Evolutionary conservation across 2,888 invertebrate species (phyloP).

Genomic region (Melanotus villosus): DNA sequence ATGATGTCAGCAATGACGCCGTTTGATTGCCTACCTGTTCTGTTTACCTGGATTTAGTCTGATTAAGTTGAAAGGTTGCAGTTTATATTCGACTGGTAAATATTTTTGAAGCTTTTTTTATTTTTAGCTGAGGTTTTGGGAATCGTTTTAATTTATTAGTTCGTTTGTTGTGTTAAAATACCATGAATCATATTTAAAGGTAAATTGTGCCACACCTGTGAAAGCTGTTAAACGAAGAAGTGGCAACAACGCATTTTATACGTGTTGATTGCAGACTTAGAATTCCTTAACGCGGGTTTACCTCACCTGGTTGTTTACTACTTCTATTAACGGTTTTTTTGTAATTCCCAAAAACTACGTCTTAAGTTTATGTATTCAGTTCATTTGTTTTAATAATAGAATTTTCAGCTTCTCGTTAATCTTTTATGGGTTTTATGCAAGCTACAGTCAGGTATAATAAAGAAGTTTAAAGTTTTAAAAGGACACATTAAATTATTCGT

Average conservation of each 20-base stretch:
- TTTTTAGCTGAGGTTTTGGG: not conserved
- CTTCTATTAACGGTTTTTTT: conserved; percentile 31
- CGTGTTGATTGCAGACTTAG: conserved; percentile 26
- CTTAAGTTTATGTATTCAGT: not conserved
- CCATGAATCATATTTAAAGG: conserved; percentile 25
- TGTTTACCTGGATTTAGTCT: conserved; percentile 45
- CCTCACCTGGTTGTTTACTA: conserved; percentile 25
- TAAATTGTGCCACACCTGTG: conserved; percentile 57
- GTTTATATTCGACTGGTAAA: conserved; percentile 31
- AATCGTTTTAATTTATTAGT: not conserved
- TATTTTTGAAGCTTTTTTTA: conserved; percentile 22
- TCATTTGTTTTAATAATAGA: not conserved
- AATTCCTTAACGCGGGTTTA: conserved; percentile 23
- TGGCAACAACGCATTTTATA: conserved; percentile 55
- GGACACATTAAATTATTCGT: too few relatives aligned
- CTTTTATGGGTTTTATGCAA: too few relatives aligned
- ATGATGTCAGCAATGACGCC: conserved; percentile 50
- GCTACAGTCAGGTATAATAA: too few relatives aligned
- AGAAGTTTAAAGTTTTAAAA: too few relatives aligned
- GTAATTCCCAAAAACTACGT: not conserved
- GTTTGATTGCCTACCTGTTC: conserved; percentile 43
- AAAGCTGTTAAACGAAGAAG: conserved; percentile 47
- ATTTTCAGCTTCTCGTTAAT: not conserved
- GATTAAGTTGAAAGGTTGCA: conserved; percentile 11
- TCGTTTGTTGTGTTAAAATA: not conserved